Conservation (phyloP, 1,140 invertebrate species). For the Dendrolimus punctatus region DNA sequence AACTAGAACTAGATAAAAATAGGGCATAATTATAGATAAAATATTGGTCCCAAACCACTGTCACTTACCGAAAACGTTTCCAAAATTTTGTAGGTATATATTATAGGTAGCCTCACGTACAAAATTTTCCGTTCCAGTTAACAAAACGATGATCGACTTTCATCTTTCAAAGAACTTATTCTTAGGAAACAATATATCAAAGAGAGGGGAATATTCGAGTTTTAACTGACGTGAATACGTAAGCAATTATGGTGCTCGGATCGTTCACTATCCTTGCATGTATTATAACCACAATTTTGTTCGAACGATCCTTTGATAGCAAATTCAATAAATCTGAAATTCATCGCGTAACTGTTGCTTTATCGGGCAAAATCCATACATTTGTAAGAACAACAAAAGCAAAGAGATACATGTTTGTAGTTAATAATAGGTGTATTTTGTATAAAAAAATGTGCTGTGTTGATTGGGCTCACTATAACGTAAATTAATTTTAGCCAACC, state of each 20-base stretch:
- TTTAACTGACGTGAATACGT: slow-evolving; percentile 19
- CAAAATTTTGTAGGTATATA: too few species aligned
- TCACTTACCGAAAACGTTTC: too few species aligned
- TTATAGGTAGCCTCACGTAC: slow-evolving; percentile 3
- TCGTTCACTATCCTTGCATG: slow-evolving; percentile 16
- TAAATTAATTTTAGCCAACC: too few species aligned
- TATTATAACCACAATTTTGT: slow-evolving; percentile 25
- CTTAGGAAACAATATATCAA: slow-evolving; percentile 5
- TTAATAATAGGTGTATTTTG: too few species aligned
- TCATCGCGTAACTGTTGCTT: slow-evolving; percentile 20
- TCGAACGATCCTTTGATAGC: slow-evolving; percentile 24
- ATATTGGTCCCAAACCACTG: too few species aligned
- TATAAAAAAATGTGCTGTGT: too few species aligned
- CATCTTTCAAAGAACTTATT: slow-evolving; percentile 3
- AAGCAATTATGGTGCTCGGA: slow-evolving; percentile 15
- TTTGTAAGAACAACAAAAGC: too few species aligned
- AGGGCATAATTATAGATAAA: too few species aligned
- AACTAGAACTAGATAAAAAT: too few species aligned
- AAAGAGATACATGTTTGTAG: too few species aligned
- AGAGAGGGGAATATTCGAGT: slow-evolving; percentile 8
- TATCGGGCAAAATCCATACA: too few species aligned
- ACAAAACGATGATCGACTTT: slow-evolving; percentile 5
- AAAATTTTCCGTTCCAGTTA: slow-evolving; percentile 2
- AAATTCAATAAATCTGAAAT: slow-evolving; percentile 28
- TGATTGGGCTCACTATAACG: too few species aligned